These are phyloP conservation scores for Heliconius himera DNA, from an alignment of 1,140 invertebrate species.

Conservation along the genomic window DNA sequence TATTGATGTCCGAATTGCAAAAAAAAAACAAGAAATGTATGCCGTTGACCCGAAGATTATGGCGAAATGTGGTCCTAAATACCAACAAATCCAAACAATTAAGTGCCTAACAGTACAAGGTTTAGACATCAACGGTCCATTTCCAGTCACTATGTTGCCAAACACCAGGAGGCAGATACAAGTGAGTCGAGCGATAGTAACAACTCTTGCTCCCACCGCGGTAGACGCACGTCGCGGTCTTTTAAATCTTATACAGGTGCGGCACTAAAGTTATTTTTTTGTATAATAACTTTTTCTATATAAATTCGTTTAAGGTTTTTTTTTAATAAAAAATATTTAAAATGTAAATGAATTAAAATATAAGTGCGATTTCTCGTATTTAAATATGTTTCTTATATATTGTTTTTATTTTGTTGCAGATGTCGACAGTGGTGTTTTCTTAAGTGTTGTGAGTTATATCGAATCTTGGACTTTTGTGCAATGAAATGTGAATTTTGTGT, in stretches of 20 bases:
- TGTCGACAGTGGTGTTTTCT: conserved; percentile 62
- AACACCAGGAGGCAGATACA: conserved; percentile 60
- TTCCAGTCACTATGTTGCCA: conserved; percentile 59
- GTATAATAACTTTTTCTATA: not conserved
- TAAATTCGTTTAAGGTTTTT: not conserved
- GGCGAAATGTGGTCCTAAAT: conserved; percentile 53
- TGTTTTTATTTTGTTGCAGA: conserved; percentile 71
- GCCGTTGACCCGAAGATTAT: conserved; percentile 47
- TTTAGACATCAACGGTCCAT: conserved; percentile 67
- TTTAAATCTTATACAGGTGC: conserved; percentile 23
- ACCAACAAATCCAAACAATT: conserved; percentile 59
- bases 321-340: not conserved
- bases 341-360: not conserved
- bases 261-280: not conserved
- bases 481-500: conserved; percentile 78
- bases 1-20: conserved; percentile 31
- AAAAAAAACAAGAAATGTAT: conserved; percentile 31
- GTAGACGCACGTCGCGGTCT: conserved; percentile 52
- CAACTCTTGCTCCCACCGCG: conserved; percentile 53
- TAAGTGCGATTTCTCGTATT: not conserved
- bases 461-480: conserved; percentile 51
- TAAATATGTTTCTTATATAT: conserved; percentile 24
- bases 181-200: conserved; percentile 56
- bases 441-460: conserved; percentile 51
- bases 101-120: conserved; percentile 62